Evolutionary conservation across 1,140 invertebrate species (phyloP), one percentile per base, ranked within the genome.

Genomic region (Drosophila sturtevanti): DNA sequence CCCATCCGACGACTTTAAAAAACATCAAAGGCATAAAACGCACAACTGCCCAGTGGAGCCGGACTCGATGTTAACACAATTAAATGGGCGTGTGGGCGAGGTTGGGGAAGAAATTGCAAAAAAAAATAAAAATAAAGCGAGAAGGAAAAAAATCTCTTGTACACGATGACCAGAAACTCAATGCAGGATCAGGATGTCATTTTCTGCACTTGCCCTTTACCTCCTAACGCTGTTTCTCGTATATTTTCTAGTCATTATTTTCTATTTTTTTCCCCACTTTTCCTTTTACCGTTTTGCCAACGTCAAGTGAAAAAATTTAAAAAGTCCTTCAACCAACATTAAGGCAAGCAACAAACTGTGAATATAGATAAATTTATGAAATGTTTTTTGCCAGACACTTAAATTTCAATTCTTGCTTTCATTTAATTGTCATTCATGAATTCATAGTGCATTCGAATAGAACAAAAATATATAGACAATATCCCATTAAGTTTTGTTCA

Each of bases 231-330:
- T 64, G 65, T 60, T 75, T 64, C 65, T 44, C 65, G 64, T 72
- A 70, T 86, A 72, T 56, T 87, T 69, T 72, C 31, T 31, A 67
- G 78, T 79, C 74, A 86, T 81, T 86, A 87, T 77, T 64, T 68
- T 59, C 16, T 37, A 18, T 65, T 21, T 65, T 37, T 9, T 48
- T 16, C 41, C 4, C 31, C 71, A 72, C 75, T 64, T 61, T 60
- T 76, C 63, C 67, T 64, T 70, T 55, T 21, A 27, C 34, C 51
- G 11, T 62, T 41, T 24, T 27, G 51, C 12, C 51, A 54, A 6
- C 2, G 41, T n/a, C 41, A 11, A 21, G 16, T 18, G 7, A 10
- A 48, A 48, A 21, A 9, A 21, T 48, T 48, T 11, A 48, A 48
- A 48, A 48, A 21, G 16, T 6, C 41, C 18, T 48, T 48, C 16